These are phyloP conservation scores for Nycticorax nycticorax DNA, from an alignment of 2,113 vertebrate species.

Conservation along the genomic window DNA sequence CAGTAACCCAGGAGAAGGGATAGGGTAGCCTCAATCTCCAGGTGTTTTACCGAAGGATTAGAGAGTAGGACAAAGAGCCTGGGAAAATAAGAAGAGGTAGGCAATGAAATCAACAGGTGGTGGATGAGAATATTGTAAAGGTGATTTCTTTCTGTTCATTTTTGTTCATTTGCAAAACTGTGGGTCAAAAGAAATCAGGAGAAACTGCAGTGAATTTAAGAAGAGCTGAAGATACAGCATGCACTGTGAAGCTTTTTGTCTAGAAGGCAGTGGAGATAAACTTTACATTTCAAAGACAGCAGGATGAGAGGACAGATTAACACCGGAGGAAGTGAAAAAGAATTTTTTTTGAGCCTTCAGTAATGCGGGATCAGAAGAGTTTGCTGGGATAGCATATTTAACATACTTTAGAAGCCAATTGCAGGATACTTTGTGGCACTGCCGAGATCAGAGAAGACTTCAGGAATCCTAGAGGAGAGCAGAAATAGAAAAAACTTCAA, in stretches of 20 bases:
- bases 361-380: not conserved
- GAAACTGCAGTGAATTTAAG: not conserved
- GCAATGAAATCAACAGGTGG: not conserved
- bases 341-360: not conserved
- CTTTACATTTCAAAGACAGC: constrained; percentile 8
- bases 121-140: not conserved
- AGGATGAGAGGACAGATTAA: not conserved
- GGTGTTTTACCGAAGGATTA: not conserved
- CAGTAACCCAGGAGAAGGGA: not conserved
- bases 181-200: not conserved
- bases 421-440: not conserved
- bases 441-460: not conserved
- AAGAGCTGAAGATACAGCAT: not conserved
- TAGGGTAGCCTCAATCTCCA: not conserved
- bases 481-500: not conserved
- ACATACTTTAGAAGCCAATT: not conserved
- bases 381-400: not conserved
- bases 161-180: not conserved
- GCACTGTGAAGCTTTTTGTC: not conserved
- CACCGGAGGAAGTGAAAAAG: not conserved
- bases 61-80: not conserved
- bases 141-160: not conserved
- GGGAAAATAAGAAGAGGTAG: not conserved
- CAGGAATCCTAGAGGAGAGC: not conserved
- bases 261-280: not conserved